phyloP scores from a whole-genome alignment of 2,797 vertebrate species.

The Hirundo rustica region DNA sequence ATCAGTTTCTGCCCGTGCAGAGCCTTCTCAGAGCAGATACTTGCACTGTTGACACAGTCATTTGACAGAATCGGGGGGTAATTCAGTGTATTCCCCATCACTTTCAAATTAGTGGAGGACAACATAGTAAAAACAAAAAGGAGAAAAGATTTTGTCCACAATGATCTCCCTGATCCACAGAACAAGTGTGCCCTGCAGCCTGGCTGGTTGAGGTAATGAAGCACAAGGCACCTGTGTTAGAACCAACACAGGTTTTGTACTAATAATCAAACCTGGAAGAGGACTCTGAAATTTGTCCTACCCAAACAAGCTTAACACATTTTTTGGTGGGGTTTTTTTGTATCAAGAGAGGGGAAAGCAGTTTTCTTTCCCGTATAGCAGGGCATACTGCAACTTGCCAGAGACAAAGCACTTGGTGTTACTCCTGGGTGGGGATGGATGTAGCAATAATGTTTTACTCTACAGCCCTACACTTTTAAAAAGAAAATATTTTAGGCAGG shows the following conservation, averaged over 20 bases:
- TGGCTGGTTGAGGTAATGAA: fast-evolving
- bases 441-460: background rate
- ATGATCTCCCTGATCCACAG: background rate
- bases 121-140: background rate
- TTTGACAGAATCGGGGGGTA: background rate
- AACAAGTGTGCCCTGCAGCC: background rate
- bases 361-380: background rate
- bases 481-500: background rate
- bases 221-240: background rate
- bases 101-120: background rate
- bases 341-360: background rate
- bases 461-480: background rate
- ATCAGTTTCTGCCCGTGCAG: background rate
- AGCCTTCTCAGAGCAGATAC: background rate
- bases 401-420: background rate
- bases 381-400: background rate
- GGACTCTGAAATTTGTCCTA: background rate
- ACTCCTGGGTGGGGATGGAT: background rate
- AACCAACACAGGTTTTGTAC: background rate
- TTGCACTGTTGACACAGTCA: background rate
- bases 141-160: background rate
- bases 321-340: background rate
- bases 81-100: background rate
- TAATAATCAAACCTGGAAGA: background rate
- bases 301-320: background rate